phyloP scores from a whole-genome alignment of 2,888 invertebrate species.

The Drosophila pseudotakahashii region DNA sequence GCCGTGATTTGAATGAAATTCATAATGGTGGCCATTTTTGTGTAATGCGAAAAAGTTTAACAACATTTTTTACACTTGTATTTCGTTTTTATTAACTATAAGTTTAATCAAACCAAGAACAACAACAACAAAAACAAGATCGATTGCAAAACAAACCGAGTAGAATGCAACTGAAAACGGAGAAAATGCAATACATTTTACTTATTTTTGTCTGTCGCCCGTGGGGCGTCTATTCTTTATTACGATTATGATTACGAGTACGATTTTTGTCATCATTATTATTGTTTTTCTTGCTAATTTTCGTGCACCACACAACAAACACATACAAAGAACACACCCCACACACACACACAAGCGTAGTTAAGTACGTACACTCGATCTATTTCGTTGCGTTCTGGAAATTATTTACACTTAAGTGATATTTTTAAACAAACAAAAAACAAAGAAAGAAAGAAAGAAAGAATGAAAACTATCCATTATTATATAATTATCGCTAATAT shows the following conservation, averaged over 20 bases:
- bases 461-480: constrained; percentile 66
- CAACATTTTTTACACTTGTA: constrained; percentile 77
- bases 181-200: constrained; percentile 32
- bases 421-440: constrained; percentile 64
- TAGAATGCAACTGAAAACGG: constrained; percentile 41
- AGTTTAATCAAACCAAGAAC: constrained; percentile 52
- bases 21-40: constrained; percentile 83
- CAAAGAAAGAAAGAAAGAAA: constrained; percentile 31
- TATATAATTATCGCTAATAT: constrained; percentile 76
- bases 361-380: constrained; percentile 54
- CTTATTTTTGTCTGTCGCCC: constrained; percentile 42
- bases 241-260: constrained; percentile 43
- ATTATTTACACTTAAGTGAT: constrained; percentile 81
- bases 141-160: constrained; percentile 28
- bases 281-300: constrained; percentile 56
- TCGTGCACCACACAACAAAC: constrained; percentile 43
- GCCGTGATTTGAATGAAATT: constrained; percentile 83
- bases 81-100: constrained; percentile 76
- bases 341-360: constrained; percentile 32
- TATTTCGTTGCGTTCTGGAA: constrained; percentile 80
- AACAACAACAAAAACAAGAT: constrained; percentile 40
- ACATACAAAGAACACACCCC: constrained; percentile 13
- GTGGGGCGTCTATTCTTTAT: constrained; percentile 45
- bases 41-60: constrained; percentile 75
- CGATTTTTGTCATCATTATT: constrained; percentile 53